Base-by-base conservation (phyloP, 2,797 vertebrate genomes). In the Intellagama lesueurii region DNA sequence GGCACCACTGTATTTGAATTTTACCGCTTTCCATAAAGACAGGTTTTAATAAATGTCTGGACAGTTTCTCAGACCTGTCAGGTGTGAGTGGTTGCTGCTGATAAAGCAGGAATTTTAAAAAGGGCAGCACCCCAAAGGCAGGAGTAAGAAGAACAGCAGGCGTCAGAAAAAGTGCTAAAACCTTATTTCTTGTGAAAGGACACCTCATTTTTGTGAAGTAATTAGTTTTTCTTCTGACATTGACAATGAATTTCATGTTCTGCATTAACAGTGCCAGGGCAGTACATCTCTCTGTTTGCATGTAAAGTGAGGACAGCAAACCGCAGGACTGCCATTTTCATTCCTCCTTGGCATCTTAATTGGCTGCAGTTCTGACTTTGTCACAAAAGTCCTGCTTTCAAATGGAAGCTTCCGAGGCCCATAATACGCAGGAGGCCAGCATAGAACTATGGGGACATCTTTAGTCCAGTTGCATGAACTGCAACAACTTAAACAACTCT, bases 401-500 rank as follows among this genome's bases (percentile, higher is more conserved):
- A 76, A 81, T 52, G 60, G 49, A 68, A 75, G 11, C 19, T 2
- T 76, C n/a, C 49, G 44, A 78, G 14, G 40, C 30, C 17, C 30
- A 1, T 30, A 12, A 35, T 8, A 44, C 16, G 26, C 32, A 19
- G 28, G 26, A n/a, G 17, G 24, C 7, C 49, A 80, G 52, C 52
- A 35, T 88, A 85, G 95, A 89, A 90, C 87, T 88, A 88, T 0
- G 92, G 92, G 93, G 96, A 94, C 95, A 93, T 91, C 95, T 78
- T 92, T 94, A 87, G 96, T 85, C 91, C 17, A 52, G 0, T 1
- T 69, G 72, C n/a, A 49, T 81, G 90, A 93, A 95, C 88, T 94
- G 44, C 95, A 95, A 26, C 70, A 44, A 0, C 2, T 79, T 80
- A 0, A 0, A 9, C 32, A 16, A 22, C 2, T 73, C 40, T 40